Evolutionary conservation across 2,888 invertebrate species (phyloP).

Genomic region (Glaucopsyche alexis): DNA sequence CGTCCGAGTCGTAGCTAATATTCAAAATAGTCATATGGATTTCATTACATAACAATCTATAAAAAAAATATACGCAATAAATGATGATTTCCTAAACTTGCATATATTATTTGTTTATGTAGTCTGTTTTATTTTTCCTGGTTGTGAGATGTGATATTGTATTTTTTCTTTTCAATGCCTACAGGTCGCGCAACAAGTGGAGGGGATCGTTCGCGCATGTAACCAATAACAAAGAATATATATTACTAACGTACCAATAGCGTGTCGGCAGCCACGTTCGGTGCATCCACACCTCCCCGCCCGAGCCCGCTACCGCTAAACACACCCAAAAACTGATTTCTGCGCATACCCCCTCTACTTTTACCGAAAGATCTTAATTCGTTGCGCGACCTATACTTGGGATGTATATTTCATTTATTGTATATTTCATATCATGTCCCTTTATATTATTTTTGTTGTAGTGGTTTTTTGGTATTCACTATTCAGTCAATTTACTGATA

Average conservation of each 20-base stretch:
- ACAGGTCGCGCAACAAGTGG: too few relatives aligned
- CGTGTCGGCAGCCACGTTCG: too few relatives aligned
- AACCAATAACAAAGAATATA: too few relatives aligned
- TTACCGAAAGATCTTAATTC: too few relatives aligned
- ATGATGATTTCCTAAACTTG: not conserved
- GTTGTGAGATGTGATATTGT: conserved; percentile 12
- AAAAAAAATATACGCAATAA: not conserved
- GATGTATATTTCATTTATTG: not conserved
- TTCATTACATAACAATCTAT: not conserved
- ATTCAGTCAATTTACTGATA: not conserved
- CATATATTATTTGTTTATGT: not conserved
- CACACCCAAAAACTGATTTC: too few relatives aligned
- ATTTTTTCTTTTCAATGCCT: not conserved
- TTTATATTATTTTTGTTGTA: not conserved
- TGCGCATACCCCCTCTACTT: too few relatives aligned
- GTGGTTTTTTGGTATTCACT: too few relatives aligned
- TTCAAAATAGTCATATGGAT: not conserved
- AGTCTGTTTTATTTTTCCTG: not conserved
- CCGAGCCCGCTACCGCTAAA: too few relatives aligned
- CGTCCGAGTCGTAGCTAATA: conserved; percentile 3
- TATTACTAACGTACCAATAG: too few relatives aligned
- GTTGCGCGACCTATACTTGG: too few relatives aligned
- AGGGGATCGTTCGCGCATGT: too few relatives aligned
- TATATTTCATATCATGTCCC: not conserved
- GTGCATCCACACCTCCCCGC: too few relatives aligned